These are phyloP conservation scores for Ctenochaetus hawaiiensis DNA, from an alignment of 2,797 vertebrate species.

Conservation along the genomic window DNA sequence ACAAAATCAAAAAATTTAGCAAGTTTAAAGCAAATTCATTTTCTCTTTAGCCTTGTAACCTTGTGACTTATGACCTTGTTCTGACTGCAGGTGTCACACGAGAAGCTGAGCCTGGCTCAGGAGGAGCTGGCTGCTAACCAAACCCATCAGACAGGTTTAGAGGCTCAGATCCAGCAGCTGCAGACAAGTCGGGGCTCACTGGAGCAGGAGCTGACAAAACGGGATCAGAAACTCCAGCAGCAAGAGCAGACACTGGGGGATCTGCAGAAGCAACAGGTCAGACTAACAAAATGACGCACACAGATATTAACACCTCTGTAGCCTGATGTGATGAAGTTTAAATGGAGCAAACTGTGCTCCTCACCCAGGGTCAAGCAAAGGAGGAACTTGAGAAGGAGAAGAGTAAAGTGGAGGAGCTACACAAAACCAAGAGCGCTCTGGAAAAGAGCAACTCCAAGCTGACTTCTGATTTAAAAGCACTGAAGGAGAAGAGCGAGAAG, in stretches of 20 bases:
- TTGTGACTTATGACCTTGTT: not conserved
- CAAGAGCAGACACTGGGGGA: constrained; percentile 87
- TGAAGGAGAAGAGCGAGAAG: constrained; percentile 90
- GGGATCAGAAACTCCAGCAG: constrained; percentile 86
- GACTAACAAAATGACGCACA: not conserved
- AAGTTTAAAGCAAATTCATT: not conserved
- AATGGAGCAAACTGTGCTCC: constrained; percentile 1
- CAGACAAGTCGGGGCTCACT: constrained; percentile 79
- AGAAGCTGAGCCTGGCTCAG: constrained; percentile 91
- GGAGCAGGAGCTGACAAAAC: constrained; percentile 88
- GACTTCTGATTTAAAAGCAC: constrained; percentile 86
- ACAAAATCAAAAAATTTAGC: no score
- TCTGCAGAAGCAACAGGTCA: constrained; percentile 91
- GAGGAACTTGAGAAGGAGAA: constrained; percentile 91
- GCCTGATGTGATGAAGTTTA: not conserved
- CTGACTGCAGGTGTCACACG: constrained; percentile 86
- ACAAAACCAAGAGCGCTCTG: constrained; percentile 86
- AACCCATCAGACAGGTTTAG: constrained; percentile 89
- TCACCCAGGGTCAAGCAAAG: constrained; percentile 85
- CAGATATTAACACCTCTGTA: not conserved
- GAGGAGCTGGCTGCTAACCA: constrained; percentile 93
- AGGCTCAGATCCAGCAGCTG: constrained; percentile 90
- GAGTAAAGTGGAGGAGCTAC: constrained; percentile 87
- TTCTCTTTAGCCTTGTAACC: not conserved
- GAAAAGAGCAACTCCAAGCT: constrained; percentile 88